Percentiles rank a stretch among this genome's conserved stretches.
Conservation (phyloP, 2,113 vertebrate species). For the Neolamprologus hecqui region DNA sequence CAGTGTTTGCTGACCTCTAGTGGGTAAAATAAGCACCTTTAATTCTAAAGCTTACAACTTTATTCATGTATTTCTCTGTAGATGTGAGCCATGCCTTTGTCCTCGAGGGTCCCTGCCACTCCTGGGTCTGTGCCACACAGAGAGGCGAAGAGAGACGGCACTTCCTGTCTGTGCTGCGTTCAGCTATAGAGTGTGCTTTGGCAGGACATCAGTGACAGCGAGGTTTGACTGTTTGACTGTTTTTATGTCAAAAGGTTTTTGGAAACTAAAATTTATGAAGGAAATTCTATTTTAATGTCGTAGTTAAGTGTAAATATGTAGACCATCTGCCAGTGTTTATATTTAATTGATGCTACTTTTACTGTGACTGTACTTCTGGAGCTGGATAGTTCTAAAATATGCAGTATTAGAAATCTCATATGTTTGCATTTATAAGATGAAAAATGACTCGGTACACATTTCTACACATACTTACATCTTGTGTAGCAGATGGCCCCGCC, state of each 20-base stretch:
- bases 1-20: background rate
- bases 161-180: constrained; percentile 65
- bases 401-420: background rate
- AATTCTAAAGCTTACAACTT: background rate
- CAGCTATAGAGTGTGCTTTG: constrained; percentile 53
- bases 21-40: background rate
- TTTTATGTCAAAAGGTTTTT: background rate
- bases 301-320: background rate
- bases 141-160: constrained; percentile 62
- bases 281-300: background rate
- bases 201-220: background rate
- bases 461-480: background rate
- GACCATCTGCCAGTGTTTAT: background rate
- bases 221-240: background rate
- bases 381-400: background rate
- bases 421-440: background rate
- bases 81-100: constrained; percentile 76
- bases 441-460: background rate
- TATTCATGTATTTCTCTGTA: background rate
- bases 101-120: constrained; percentile 64
- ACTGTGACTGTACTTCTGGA: background rate
- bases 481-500: background rate
- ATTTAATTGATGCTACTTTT: background rate
- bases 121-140: constrained; percentile 74
- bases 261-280: background rate